Conservation (phyloP, 2,888 invertebrate species). For the Lepidochrysops patricia region DNA sequence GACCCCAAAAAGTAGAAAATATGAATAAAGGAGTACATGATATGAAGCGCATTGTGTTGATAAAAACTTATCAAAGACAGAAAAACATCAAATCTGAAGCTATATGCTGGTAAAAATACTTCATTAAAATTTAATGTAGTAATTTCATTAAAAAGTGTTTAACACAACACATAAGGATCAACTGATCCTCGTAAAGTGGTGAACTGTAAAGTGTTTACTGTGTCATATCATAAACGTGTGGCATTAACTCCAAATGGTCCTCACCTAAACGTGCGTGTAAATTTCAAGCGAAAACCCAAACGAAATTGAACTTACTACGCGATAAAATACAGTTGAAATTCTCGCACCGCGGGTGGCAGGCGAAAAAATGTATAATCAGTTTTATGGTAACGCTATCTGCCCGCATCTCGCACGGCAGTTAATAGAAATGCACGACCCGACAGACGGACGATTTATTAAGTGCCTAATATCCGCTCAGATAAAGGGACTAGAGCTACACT, state of each 20-base stretch:
- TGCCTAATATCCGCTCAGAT: conserved; percentile 24
- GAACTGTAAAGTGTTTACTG: neutral
- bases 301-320: neutral
- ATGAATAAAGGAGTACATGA: too few relatives aligned
- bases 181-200: neutral
- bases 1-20: too few relatives aligned
- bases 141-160: neutral
- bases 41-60: too few relatives aligned
- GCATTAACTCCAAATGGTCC: neutral
- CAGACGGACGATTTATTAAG: conserved; percentile 23
- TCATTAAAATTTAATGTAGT: neutral
- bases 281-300: neutral
- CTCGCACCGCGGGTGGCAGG: neutral
- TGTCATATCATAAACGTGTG: neutral
- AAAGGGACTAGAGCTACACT: conserved; percentile 16
- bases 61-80: too few relatives aligned
- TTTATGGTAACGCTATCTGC: conserved; percentile 16
- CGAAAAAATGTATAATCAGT: conserved; percentile 7
- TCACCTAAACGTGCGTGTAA: conserved; percentile 6
- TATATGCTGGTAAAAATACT: too few relatives aligned
- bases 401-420: conserved; percentile 25
- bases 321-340: neutral
- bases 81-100: too few relatives aligned
- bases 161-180: too few relatives aligned
- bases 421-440: conserved; percentile 23